phyloP scores from a whole-genome alignment of 2,797 vertebrate species.

The Tachyglossus aculeatus region DNA sequence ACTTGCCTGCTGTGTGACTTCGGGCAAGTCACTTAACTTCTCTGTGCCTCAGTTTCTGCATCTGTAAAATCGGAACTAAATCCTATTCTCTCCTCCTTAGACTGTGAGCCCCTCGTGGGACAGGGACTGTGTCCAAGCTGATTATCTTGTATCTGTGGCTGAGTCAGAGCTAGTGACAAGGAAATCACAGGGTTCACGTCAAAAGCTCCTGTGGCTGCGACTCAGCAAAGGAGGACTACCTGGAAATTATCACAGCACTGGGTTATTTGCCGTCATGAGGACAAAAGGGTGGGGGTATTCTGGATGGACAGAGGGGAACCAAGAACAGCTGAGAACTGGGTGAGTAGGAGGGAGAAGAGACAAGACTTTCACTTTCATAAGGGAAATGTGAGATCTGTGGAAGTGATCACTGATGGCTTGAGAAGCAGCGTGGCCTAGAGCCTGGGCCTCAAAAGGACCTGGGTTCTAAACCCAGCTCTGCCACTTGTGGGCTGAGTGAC shows the following conservation, averaged over 20 bases:
- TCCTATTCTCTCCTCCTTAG: too few species aligned
- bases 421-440: neutral
- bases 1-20: too few species aligned
- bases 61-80: too few species aligned
- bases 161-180: too few species aligned
- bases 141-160: too few species aligned
- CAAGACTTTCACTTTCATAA: neutral
- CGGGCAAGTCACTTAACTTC: too few species aligned
- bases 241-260: neutral
- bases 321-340: constrained; percentile 16
- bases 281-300: neutral
- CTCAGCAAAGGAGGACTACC: constrained; percentile 44
- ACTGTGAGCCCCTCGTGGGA: too few species aligned
- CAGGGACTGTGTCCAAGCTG: too few species aligned
- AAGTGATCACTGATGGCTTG: neutral
- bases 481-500: too few species aligned
- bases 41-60: too few species aligned
- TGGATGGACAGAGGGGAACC: neutral
- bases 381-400: neutral
- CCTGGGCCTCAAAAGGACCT: neutral
- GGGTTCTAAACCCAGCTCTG: too few species aligned
- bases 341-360: neutral
- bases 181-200: neutral
- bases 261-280: constrained; percentile 37
- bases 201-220: constrained; percentile 25